Evolutionary conservation across 2,797 vertebrate genomes (phyloP).

Genomic region (Sorex maritimensis): DNA sequence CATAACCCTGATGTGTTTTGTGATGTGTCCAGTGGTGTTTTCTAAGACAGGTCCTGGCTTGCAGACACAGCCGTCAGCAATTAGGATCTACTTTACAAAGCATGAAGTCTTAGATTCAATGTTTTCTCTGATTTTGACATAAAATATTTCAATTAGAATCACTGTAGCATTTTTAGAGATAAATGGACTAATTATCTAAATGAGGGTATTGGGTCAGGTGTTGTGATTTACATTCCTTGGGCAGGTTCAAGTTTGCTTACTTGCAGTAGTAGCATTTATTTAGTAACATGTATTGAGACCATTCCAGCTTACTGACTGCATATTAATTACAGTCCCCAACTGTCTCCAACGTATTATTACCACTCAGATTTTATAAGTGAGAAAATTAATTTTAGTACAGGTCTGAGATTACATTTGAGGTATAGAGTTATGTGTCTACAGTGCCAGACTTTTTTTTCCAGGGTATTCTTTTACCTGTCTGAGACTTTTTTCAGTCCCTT

Average conservation of each 20-base stretch:
- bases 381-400: not conserved
- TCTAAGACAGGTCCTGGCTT: not conserved
- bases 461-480: not conserved
- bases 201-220: not conserved
- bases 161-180: not conserved
- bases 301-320: constrained; percentile 3
- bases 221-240: not conserved
- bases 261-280: not conserved
- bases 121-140: constrained; percentile 18
- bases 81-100: not conserved
- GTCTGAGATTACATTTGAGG: no score
- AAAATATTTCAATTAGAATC: constrained; percentile 4
- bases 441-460: not conserved
- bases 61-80: not conserved
- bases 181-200: not conserved
- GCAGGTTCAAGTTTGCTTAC: constrained; percentile 15
- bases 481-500: not conserved
- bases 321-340: constrained; percentile 25
- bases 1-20: not conserved
- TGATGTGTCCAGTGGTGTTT: not conserved
- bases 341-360: not conserved
- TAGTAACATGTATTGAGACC: not conserved
- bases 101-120: not conserved
- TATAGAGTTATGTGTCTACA: not conserved
- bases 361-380: not conserved